Evolutionary conservation across 2,797 vertebrate species (phyloP).

Genomic region (Ctenochaetus hawaiiensis): DNA sequence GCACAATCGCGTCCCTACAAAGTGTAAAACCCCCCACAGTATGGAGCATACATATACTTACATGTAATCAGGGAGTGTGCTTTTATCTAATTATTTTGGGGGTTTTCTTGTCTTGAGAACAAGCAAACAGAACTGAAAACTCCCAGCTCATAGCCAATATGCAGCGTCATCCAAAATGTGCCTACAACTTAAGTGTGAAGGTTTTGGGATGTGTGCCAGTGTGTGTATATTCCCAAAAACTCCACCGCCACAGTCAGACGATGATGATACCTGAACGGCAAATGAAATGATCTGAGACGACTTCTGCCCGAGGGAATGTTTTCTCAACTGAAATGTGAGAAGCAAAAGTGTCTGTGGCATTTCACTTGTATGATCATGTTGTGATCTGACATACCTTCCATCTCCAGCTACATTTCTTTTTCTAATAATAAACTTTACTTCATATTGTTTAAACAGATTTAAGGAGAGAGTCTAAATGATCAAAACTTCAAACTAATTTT

Average conservation of each 20-base stretch:
- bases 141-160: background rate
- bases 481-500: background rate
- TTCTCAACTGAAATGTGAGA: slow-evolving; percentile 41
- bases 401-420: background rate
- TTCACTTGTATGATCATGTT: slow-evolving; percentile 55
- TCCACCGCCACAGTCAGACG: background rate
- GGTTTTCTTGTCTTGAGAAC: background rate
- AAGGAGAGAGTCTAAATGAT: background rate
- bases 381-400: background rate
- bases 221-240: background rate
- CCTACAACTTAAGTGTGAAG: background rate
- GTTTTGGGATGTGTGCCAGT: slow-evolving; percentile 4
- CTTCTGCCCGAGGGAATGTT: slow-evolving; percentile 33
- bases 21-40: background rate
- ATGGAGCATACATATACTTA: no score
- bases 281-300: slow-evolving; percentile 6
- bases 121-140: background rate
- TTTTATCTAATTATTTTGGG: no score
- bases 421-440: background rate
- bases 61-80: no score
- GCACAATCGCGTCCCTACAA: background rate
- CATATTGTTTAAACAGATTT: background rate
- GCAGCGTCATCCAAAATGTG: background rate
- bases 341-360: slow-evolving; percentile 25
- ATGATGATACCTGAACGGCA: background rate